Evolutionary conservation across 2,888 invertebrate species (phyloP).

Genomic region (Cryptops parisi): DNA sequence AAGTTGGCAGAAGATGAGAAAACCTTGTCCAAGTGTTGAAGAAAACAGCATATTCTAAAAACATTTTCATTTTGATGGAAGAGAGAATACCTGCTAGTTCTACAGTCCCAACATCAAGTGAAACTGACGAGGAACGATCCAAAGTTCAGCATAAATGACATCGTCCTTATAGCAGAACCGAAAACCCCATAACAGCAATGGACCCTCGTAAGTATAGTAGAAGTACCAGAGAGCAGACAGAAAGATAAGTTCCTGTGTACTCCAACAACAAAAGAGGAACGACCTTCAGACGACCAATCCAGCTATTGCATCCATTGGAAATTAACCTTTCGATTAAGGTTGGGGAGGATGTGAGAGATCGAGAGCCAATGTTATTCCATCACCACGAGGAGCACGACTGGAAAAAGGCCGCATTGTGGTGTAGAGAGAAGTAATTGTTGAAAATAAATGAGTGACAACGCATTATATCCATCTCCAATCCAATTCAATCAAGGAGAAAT

Average conservation of each 20-base stretch:
- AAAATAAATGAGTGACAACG: too few species aligned
- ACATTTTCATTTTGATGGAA: not conserved
- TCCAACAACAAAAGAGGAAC: not conserved
- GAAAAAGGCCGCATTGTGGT: too few species aligned
- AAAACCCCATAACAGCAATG: not conserved
- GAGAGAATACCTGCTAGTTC: conserved; percentile 5
- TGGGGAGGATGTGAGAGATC: too few species aligned
- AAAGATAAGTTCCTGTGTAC: not conserved
- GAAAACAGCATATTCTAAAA: not conserved
- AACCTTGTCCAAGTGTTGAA: not conserved
- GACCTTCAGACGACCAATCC: not conserved
- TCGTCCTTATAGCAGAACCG: not conserved
- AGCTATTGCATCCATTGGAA: not conserved
- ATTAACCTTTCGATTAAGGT: too few species aligned
- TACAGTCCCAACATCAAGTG: not conserved
- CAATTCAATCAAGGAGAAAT: too few species aligned
- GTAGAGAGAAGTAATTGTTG: too few species aligned
- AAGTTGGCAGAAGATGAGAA: not conserved
- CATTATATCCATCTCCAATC: too few species aligned
- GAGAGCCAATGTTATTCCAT: too few species aligned
- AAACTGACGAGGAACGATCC: not conserved
- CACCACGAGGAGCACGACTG: too few species aligned
- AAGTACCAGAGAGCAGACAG: not conserved
- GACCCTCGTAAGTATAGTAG: not conserved
- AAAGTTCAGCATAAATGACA: not conserved